Conservation (phyloP, 2,113 vertebrate genomes). For the Perognathus longimembris region DNA sequence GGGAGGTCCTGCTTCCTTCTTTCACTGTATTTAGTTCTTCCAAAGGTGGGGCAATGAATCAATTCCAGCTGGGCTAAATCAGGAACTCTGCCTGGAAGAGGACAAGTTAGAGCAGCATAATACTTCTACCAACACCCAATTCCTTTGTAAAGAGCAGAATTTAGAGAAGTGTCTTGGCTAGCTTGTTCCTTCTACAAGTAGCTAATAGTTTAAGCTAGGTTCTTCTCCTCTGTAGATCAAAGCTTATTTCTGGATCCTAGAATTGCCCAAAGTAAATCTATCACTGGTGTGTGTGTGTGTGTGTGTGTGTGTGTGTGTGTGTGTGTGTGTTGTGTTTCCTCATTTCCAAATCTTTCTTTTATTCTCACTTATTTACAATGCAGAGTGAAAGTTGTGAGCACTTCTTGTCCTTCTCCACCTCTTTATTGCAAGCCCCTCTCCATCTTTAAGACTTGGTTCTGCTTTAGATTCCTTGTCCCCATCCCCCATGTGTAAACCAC, state of each 20-base stretch:
- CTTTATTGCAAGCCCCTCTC: not conserved
- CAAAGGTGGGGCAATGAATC: not conserved
- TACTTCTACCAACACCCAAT: not conserved
- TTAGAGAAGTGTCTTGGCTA: not conserved
- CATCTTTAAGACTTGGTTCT: not conserved
- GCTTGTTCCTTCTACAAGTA: not conserved
- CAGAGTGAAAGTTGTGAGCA: not conserved
- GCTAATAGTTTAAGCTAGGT: not conserved
- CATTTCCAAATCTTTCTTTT: not conserved
- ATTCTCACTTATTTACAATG: not conserved
- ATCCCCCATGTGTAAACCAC: not conserved
- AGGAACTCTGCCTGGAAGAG: conserved; percentile 61
- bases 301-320: not conserved
- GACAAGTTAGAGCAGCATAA: conserved; percentile 6
- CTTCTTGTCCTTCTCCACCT: not conserved
- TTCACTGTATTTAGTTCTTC: not conserved
- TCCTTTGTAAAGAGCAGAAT: conserved; percentile 16
- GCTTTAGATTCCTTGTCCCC: not conserved
- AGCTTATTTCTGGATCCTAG: not conserved
- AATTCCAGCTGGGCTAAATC: not conserved
- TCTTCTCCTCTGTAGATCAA: not conserved
- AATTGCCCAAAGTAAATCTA: conserved; percentile 10
- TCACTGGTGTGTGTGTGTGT: no score
- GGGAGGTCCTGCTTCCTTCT: not conserved
- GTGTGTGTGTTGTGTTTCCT: not conserved